phyloP scores from a whole-genome alignment of 2,888 invertebrate species.

The Colletes collaris region DNA sequence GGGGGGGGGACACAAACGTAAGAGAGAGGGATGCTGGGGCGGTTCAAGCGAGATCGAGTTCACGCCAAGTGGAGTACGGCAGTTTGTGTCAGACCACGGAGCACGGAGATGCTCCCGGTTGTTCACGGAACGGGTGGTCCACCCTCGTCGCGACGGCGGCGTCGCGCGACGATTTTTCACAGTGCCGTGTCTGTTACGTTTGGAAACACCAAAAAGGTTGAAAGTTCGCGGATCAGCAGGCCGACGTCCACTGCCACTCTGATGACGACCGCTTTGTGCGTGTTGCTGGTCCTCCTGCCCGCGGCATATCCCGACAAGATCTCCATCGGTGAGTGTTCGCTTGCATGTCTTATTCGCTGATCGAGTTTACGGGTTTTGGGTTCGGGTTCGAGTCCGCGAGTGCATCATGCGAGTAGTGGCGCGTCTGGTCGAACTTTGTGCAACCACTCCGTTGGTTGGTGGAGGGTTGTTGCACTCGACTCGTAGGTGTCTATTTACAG shows the following conservation, averaged over 20 bases:
- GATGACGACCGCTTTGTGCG: constrained; percentile 59
- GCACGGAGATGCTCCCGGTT: constrained; percentile 80
- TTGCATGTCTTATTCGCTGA: background rate
- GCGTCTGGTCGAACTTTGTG: constrained; percentile 25
- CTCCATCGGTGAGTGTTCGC: constrained; percentile 74
- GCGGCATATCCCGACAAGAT: constrained; percentile 74
- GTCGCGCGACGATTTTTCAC: constrained; percentile 60
- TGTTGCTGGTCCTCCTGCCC: constrained; percentile 68
- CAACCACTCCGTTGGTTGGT: constrained; percentile 20
- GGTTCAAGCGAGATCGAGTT: constrained; percentile 76
- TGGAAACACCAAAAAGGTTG: constrained; percentile 37
- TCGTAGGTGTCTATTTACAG: constrained; percentile 18
- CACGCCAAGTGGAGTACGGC: constrained; percentile 75
- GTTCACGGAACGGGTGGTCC: constrained; percentile 74
- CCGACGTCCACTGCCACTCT: constrained; percentile 55
- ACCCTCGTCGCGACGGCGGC: constrained; percentile 67
- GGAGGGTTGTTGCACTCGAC: constrained; percentile 50
- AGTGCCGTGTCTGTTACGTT: constrained; percentile 54
- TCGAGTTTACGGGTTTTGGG: background rate
- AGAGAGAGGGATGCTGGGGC: constrained; percentile 75
- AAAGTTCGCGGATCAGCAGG: constrained; percentile 45
- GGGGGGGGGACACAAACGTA: constrained; percentile 14
- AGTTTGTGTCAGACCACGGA: constrained; percentile 82
- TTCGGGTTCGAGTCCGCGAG: background rate
- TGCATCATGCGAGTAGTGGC: constrained; percentile 8